Base-by-base conservation (phyloP, 92 coral and sea anemone genomes). In the Chrysogorgia sp. region DNA sequence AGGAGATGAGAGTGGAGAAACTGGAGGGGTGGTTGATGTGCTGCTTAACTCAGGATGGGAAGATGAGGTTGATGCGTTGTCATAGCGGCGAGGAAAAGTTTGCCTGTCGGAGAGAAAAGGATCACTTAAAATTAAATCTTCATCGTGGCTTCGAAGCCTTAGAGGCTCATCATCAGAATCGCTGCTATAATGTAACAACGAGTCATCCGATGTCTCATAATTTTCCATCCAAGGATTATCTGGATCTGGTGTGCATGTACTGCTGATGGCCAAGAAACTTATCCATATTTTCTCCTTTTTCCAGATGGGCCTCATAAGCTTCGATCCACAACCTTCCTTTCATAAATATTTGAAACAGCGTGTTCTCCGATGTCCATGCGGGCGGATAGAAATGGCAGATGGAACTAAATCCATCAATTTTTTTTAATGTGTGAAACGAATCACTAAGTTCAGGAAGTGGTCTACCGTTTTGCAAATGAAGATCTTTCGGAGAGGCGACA, bases 301-400 rank as follows among this genome's bases (percentile, higher is more conserved):
- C 53, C 24, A 81, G 37, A 26, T 81, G 85, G 9, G 80, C 81
- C 31, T 81, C 80, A 13, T 81, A 81, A n/a, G 80, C 85, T 13
- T 81, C 85, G 7, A 81, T 34, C 80, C 85, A 81, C 37, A 71
- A 49, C 43, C 76, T 49, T 14, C 85, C 85, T 66, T 81, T 81
- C 80, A 81, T 60, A 29, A 81, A 81, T 34, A 81, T 81, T 40
- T 71, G 85, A 40, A 59, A 71, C 7, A 81, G 32, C 0, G 81
- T 81, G 20, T 60, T 71, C 6, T 52, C 63, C 1, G 58, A n/a
- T n/a, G 85, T 47, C 85, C 85, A 71, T 9, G 40, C 56, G 41
- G 25, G 19, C 1, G 85, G 81, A 21, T 35, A 13, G 40, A 57
- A 81, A 43, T 81, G 85, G 48, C 81, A 81, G 0, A 81, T 81